Conservation (phyloP, 2,113 vertebrate genomes). For the Elephantulus edwardii region DNA sequence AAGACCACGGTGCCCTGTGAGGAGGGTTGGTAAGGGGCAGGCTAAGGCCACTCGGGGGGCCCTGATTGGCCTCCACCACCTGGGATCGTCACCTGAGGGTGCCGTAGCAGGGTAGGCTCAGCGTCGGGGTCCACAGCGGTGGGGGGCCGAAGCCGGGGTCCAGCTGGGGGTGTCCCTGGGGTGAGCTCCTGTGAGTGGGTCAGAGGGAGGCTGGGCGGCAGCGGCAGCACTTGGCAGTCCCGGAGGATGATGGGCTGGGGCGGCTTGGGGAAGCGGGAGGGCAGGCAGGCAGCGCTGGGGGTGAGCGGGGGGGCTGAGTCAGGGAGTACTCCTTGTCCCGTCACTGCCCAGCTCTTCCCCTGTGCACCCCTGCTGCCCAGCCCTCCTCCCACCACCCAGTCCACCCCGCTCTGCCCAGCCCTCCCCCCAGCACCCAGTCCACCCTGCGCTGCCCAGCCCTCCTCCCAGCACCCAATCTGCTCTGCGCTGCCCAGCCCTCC, state of each 20-base stretch:
- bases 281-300: conserved; percentile 87
- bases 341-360: no score
- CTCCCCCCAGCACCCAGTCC: no score
- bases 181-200: conserved; percentile 73
- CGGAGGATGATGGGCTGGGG: conserved; percentile 90
- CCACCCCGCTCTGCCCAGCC: no score
- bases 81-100: conserved; percentile 86
- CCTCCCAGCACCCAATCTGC: no score
- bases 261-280: conserved; percentile 93
- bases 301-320: fast-evolving
- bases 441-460: no score
- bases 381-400: no score
- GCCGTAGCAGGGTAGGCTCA: conserved; percentile 89
- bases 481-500: no score
- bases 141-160: conserved; percentile 83
- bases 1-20: conserved; percentile 90
- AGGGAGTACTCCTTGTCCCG: no score
- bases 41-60: fast-evolving
- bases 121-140: conserved; percentile 82
- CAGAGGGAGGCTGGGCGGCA: conserved; percentile 70
- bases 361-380: no score
- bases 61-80: fast-evolving
- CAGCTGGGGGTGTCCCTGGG: conserved; percentile 37
- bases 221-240: conserved; percentile 86
- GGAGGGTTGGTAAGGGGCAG: not conserved